These are phyloP conservation scores for Neodontobutis hainanensis DNA, from an alignment of 2,113 vertebrate species.

Conservation along the genomic window DNA sequence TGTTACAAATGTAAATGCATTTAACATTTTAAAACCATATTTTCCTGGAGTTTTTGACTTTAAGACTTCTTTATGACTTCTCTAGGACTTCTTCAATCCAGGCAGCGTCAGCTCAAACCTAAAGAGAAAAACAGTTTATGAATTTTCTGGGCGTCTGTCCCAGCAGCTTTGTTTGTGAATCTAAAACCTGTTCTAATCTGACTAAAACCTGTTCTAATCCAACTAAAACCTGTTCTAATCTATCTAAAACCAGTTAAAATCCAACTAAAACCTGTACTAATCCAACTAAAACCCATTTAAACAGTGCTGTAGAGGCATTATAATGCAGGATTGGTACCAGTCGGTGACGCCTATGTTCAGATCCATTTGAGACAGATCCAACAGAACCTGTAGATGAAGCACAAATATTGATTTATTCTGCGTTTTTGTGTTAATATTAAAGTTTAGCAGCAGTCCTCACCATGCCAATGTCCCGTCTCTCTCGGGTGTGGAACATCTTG, in stretches of 20 bases:
- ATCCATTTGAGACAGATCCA: conserved; percentile 88
- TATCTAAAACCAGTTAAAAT: too few relatives aligned
- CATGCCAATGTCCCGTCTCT: conserved; percentile 91
- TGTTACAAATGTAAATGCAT: too few relatives aligned
- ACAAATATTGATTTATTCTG: not conserved
- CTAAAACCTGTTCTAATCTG: too few relatives aligned
- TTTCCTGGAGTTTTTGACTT: not conserved
- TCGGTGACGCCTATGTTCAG: conserved; percentile 83
- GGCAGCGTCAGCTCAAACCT: conserved; percentile 77
- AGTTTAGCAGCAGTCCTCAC: conserved; percentile 59
- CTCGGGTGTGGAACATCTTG: conserved; percentile 83
- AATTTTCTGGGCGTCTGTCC: not conserved
- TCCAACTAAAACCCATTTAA: not conserved
- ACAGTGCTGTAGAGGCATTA: too few relatives aligned
- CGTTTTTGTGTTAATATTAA: not conserved
- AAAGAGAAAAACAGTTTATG: not conserved
- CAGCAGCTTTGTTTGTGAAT: too few relatives aligned
- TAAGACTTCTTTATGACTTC: too few relatives aligned
- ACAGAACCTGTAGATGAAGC: conserved; percentile 77
- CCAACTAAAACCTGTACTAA: not conserved
- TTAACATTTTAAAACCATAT: too few relatives aligned
- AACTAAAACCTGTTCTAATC: too few relatives aligned
- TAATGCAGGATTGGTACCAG: conserved; percentile 78
- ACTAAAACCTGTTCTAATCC: too few relatives aligned
- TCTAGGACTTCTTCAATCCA: conserved; percentile 59